phyloP scores from a whole-genome alignment of 2,113 vertebrate genomes.

The Acrocephalus arundinaceus region DNA sequence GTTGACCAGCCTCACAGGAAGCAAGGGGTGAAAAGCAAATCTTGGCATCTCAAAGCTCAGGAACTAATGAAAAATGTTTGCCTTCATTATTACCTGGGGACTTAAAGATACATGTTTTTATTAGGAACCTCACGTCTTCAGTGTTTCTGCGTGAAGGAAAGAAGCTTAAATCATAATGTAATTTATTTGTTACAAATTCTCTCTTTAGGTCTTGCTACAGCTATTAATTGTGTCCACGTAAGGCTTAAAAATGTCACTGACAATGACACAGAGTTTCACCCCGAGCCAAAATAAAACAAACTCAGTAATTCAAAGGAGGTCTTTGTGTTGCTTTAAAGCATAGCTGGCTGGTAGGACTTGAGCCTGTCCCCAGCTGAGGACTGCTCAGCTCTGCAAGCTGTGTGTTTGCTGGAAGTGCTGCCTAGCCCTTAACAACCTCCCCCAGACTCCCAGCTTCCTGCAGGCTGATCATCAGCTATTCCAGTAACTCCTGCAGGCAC shows the following conservation, averaged over 20 bases:
- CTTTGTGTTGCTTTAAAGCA: not conserved
- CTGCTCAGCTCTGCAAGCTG: not conserved
- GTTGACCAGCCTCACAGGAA: too few relatives aligned
- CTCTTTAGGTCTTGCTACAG: not conserved
- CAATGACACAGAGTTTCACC: not conserved
- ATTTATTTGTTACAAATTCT: not conserved
- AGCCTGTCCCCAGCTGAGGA: not conserved
- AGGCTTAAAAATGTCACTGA: not conserved
- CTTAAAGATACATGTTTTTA: not conserved
- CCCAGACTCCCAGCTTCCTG: not conserved
- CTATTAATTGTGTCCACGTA: not conserved
- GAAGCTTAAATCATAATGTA: not conserved
- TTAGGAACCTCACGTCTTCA: not conserved
- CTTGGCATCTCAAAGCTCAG: not conserved
- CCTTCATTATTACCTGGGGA: not conserved
- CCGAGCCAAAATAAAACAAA: not conserved
- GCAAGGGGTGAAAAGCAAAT: not conserved
- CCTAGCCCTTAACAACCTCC: not conserved
- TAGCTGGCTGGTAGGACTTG: not conserved
- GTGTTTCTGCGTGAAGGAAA: not conserved
- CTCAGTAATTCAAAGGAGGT: not conserved
- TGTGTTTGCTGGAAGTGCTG: not conserved
- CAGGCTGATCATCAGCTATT: not conserved
- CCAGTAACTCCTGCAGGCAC: not conserved
- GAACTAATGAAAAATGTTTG: not conserved